A percentile compares a stretch with the other conserved stretches of the same genome.
phyloP scores from a whole-genome alignment of 2,888 invertebrate genomes.

The Dryobotodes eremita region DNA sequence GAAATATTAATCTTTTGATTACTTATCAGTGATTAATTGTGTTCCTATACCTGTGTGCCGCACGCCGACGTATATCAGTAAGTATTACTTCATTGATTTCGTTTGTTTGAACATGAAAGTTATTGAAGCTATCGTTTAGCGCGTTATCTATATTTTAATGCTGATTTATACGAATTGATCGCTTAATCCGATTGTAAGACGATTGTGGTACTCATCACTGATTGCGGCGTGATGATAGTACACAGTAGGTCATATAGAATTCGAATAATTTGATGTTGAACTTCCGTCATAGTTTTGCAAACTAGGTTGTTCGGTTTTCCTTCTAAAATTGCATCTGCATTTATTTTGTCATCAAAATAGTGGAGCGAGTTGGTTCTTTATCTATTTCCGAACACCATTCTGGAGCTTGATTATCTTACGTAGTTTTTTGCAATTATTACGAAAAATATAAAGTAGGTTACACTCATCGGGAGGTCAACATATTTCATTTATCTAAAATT shows the following conservation, averaged over 20 bases:
- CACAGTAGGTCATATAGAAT: constrained; percentile 53
- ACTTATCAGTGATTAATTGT: constrained; percentile 75
- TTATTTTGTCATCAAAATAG: constrained; percentile 21
- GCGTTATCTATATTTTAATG: constrained; percentile 70
- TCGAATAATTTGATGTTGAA: constrained; percentile 33
- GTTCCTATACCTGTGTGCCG: constrained; percentile 66
- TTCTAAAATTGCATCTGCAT: constrained; percentile 18
- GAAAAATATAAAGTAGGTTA: constrained; percentile 39
- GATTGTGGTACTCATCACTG: constrained; percentile 61
- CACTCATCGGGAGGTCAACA: neutral
- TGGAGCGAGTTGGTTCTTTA: constrained; percentile 27
- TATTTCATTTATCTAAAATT: neutral
- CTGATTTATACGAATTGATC: constrained; percentile 69
- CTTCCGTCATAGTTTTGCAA: constrained; percentile 45
- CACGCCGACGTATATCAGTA: constrained; percentile 73
- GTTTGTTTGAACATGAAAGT: constrained; percentile 57
- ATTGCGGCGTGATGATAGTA: constrained; percentile 69
- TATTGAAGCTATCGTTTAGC: constrained; percentile 56
- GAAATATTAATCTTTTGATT: constrained; percentile 72
- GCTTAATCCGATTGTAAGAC: constrained; percentile 67
- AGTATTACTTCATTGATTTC: constrained; percentile 70
- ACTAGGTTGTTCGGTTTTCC: constrained; percentile 11
- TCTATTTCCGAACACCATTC: neutral
- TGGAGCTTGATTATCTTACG: neutral
- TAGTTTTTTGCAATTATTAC: neutral